Percentiles rank a stretch among this genome's conserved stretches.
Evolutionary conservation across 1,140 invertebrate genomes (phyloP).

Genomic region (Augochlora pura): DNA sequence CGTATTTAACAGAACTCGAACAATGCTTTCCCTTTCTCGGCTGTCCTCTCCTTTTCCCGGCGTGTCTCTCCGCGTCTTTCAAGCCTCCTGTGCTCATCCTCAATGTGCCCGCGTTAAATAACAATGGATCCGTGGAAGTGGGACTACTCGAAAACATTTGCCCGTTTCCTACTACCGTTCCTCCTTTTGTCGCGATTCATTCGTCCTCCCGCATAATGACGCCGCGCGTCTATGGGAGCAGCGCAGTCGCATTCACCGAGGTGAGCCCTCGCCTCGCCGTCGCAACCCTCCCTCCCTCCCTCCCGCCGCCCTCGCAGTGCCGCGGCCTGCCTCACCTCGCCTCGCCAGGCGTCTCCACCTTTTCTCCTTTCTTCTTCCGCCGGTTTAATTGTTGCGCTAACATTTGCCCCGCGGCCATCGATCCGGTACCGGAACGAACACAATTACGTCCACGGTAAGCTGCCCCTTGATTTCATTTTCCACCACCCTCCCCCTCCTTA

Average conservation of each 20-base stretch:
- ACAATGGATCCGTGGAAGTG: slow-evolving; percentile 66
- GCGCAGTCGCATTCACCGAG: slow-evolving; percentile 53
- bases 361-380: slow-evolving; percentile 55
- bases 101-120: slow-evolving; percentile 64
- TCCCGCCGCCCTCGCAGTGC: too few species aligned
- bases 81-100: slow-evolving; percentile 38
- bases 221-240: slow-evolving; percentile 58
- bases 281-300: too few species aligned
- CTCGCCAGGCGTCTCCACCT: slow-evolving; percentile 19
- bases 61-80: slow-evolving; percentile 14
- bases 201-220: slow-evolving; percentile 68
- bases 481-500: not conserved
- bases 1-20: slow-evolving; percentile 65
- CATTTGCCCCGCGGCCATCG: slow-evolving; percentile 72
- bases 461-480: slow-evolving; percentile 40
- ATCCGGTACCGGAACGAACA: slow-evolving; percentile 52
- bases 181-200: slow-evolving; percentile 66
- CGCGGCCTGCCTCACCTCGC: not conserved
- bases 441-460: slow-evolving; percentile 56
- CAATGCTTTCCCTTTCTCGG: slow-evolving; percentile 54
- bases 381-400: slow-evolving; percentile 72
- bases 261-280: not conserved
- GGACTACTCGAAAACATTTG: slow-evolving; percentile 70
- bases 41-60: slow-evolving; percentile 8
- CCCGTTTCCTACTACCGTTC: slow-evolving; percentile 44